These are phyloP conservation scores for Barnardius zonarius DNA, from an alignment of 2,113 vertebrate genomes.

Conservation along the genomic window DNA sequence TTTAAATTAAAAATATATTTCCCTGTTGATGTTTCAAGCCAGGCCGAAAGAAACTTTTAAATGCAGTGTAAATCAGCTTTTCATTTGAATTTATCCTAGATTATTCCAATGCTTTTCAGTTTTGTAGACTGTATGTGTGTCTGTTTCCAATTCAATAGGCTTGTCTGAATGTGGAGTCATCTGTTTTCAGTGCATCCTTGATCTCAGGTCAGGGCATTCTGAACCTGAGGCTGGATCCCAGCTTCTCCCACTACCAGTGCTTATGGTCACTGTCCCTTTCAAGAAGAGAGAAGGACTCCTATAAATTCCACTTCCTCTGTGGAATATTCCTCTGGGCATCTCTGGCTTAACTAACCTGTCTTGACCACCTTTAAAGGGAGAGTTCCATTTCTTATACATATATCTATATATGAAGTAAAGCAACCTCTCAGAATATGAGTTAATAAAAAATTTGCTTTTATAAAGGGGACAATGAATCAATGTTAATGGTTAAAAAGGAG, in stretches of 20 bases:
- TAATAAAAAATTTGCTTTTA: background rate
- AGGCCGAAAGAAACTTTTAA: background rate
- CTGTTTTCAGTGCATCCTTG: background rate
- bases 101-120: background rate
- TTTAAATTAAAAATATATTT: background rate
- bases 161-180: background rate
- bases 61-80: background rate
- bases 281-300: background rate
- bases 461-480: background rate
- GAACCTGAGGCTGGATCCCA: background rate
- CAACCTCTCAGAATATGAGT: background rate
- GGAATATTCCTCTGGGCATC: background rate
- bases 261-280: background rate
- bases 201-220: background rate
- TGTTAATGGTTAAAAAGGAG: background rate
- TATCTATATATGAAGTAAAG: background rate
- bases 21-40: background rate
- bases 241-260: background rate
- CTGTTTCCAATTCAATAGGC: background rate
- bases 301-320: background rate
- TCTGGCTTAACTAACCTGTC: background rate
- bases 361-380: background rate
- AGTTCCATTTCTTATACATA: background rate
- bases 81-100: background rate
- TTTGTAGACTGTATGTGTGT: background rate